A percentile compares a stretch with the other conserved stretches of the same genome.
Conservation (phyloP, 2,888 invertebrate genomes). For the Erynnis tages region DNA sequence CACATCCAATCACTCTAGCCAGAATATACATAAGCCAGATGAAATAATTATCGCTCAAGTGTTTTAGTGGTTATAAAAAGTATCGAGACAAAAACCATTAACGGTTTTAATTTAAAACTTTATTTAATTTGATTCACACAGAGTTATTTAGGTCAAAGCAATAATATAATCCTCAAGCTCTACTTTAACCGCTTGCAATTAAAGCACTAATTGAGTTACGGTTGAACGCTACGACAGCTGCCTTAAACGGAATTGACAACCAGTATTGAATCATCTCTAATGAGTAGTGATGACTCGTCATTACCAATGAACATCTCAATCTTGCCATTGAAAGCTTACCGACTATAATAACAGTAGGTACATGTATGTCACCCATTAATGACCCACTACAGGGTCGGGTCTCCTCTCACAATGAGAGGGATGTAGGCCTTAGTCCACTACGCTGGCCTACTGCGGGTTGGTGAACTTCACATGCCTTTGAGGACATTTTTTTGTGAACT, state of each 20-base stretch:
- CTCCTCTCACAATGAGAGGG: no score
- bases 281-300: constrained; percentile 19
- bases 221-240: constrained; percentile 24
- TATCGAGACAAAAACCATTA: neutral
- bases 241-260: constrained; percentile 26
- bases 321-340: neutral
- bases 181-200: constrained; percentile 24
- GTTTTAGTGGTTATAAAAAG: neutral
- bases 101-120: constrained; percentile 2
- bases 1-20: no score
- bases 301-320: constrained; percentile 16
- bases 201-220: constrained; percentile 26
- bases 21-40: no score
- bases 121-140: neutral
- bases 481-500: no score
- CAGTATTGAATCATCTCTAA: constrained; percentile 25
- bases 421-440: no score
- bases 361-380: no score
- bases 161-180: constrained; percentile 11
- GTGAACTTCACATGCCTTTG: no score
- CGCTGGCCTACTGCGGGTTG: no score
- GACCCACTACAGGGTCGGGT: no score
- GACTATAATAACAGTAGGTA: no score
- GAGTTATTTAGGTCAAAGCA: constrained; percentile 12
- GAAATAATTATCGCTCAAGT: neutral